Conservation (phyloP, 2,113 vertebrate species). For the Panurus biarmicus region DNA sequence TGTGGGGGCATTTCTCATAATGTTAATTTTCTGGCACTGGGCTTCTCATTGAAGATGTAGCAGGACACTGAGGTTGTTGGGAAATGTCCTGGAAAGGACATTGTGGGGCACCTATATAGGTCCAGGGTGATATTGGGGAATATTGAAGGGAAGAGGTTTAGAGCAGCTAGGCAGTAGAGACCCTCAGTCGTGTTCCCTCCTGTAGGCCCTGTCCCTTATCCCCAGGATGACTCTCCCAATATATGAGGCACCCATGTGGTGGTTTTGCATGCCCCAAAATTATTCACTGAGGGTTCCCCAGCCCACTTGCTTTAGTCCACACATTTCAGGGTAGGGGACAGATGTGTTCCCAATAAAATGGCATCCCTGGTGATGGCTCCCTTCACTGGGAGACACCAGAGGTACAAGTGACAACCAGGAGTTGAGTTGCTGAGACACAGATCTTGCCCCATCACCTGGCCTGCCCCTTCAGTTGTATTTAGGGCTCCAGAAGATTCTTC, state of each 20-base stretch:
- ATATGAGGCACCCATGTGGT: not conserved
- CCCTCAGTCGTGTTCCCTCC: not conserved
- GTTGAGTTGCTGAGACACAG: not conserved
- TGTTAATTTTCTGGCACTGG: not conserved
- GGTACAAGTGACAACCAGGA: not conserved
- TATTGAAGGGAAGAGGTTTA: not conserved
- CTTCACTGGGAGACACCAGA: not conserved
- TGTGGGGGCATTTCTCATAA: accelerated
- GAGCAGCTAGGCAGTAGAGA: not conserved
- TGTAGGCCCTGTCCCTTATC: not conserved
- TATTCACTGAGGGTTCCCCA: not conserved
- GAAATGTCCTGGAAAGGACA: not conserved
- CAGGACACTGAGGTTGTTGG: not conserved
- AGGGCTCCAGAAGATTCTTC: not conserved
- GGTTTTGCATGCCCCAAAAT: not conserved
- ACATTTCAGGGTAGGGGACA: not conserved
- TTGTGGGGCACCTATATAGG: accelerated
- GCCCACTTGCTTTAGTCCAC: not conserved
- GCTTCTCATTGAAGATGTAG: not conserved
- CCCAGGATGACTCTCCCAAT: not conserved
- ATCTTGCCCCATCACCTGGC: not conserved
- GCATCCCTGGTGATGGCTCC: not conserved
- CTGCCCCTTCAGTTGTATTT: not conserved
- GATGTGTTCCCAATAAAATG: accelerated
- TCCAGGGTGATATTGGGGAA: not conserved